Evolutionary conservation across 2,797 vertebrate species (phyloP), one percentile per base, ranked within the genome.

Genomic region (Arctocebus calabarensis): DNA sequence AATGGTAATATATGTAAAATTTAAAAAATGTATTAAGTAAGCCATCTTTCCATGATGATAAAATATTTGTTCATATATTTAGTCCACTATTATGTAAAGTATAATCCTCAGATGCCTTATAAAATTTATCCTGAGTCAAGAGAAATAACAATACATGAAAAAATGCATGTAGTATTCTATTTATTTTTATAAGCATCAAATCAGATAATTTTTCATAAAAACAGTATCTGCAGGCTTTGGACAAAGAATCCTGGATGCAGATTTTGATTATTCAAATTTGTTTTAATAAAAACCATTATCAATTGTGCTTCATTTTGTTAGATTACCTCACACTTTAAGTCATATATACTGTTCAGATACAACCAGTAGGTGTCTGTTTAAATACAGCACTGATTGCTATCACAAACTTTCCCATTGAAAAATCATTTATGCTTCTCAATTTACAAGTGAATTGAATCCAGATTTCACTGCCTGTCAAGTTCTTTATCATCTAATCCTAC

Each of bases 391-490:
- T 88, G 7, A 59, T 78, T 55, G 17, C 66, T 74, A 52, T 90
- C 52, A 45, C 4, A 71, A 59, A 64, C 3, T 62, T 90, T 85
- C 40, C 27, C 17, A 62, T 88, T 96, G 37, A 71, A 83, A 91
- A 88, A 45, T 73, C 40, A 37, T 71, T 85, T 90, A 29, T 61
- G 7, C 75, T 29, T 82, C 55, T 92, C 45, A 64, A 14, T 90
- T 83, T 81, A 57, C 93, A 94, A 83, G 23, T 19, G 66, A 75
- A 71, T 59, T 91, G 62, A 96, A 90, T 94, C 64, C 71, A 94
- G 74, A 55, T 77, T 94, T 89, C 6, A 0, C 52, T 79, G n/a
- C 52, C 75, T 94, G 23, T 89, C 71, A 92, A 79, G 32, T 57
- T 48, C 40, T 96, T 95, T 70, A 59, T 62, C 32, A 27, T 88